Percentiles rank a stretch among this genome's conserved stretches.
Evolutionary conservation across 2,888 invertebrate species (phyloP).

Genomic region (Miltochrista miniata): DNA sequence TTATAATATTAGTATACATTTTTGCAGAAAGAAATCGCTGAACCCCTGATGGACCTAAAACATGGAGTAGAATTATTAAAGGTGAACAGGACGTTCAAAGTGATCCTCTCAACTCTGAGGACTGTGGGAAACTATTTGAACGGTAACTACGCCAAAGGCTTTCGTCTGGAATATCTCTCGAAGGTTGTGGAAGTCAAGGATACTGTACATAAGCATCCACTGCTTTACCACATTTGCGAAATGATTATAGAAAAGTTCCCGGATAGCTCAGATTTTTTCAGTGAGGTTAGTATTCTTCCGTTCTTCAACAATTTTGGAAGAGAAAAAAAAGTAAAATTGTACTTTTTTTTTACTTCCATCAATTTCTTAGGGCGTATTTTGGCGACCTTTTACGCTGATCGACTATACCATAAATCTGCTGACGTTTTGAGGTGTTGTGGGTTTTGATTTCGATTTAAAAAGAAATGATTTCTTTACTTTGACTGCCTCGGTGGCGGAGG

Average conservation of each 20-base stretch:
- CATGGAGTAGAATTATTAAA: conserved; percentile 96
- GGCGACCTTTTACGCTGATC: no score
- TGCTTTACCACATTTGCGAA: conserved; percentile 98
- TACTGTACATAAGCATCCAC: conserved; percentile 99
- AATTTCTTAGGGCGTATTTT: no score
- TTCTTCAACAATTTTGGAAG: no score
- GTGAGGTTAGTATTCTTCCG: conserved; percentile 87
- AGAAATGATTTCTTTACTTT: no score
- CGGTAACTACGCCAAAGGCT: conserved; percentile 96
- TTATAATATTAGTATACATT: no score
- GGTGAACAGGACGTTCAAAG: conserved; percentile 96
- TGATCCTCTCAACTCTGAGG: conserved; percentile 95
- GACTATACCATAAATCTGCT: no score
- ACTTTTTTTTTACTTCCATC: no score
- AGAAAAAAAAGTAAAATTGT: no score
- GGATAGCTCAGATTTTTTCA: conserved; percentile 98
- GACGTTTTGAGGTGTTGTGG: no score
- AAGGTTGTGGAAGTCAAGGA: conserved; percentile 99
- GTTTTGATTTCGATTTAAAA: no score
- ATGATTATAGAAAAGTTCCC: conserved; percentile 98
- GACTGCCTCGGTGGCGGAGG: no score
- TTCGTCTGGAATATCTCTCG: conserved; percentile 98
- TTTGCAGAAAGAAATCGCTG: conserved; percentile 95
- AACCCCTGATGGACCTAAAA: conserved; percentile 99
- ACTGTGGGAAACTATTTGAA: conserved; percentile 98